Conservation (phyloP, 2,888 invertebrate species). For the Drosophila longiperda region DNA sequence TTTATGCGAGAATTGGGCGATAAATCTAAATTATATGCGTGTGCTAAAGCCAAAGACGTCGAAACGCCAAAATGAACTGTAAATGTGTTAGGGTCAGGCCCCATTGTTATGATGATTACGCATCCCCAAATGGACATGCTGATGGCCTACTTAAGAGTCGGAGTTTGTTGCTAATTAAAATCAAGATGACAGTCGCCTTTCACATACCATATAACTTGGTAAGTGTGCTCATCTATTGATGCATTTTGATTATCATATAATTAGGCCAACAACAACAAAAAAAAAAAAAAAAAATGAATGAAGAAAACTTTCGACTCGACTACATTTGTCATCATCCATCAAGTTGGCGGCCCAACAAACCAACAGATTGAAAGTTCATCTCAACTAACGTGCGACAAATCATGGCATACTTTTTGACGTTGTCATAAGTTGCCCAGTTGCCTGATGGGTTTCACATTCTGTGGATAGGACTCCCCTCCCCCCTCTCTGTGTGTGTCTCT, state of each 20-base stretch:
- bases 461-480: neutral
- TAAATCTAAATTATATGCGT: slow-evolving; percentile 78
- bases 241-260: slow-evolving; percentile 73
- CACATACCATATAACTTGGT: slow-evolving; percentile 9
- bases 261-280: slow-evolving; percentile 41
- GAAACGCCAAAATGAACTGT: slow-evolving; percentile 57
- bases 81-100: slow-evolving; percentile 56
- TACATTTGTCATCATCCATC: slow-evolving; percentile 73
- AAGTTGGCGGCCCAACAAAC: slow-evolving; percentile 11
- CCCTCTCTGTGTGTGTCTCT: no score
- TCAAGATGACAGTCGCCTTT: slow-evolving; percentile 52
- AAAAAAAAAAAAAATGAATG: neutral
- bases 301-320: slow-evolving; percentile 37
- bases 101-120: slow-evolving; percentile 76
- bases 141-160: slow-evolving; percentile 50
- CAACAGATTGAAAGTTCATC: slow-evolving; percentile 32
- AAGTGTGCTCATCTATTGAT: slow-evolving; percentile 44
- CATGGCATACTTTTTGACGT: slow-evolving; percentile 68
- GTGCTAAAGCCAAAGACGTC: slow-evolving; percentile 56
- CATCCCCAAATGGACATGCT: slow-evolving; percentile 12
- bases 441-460: slow-evolving; percentile 36
- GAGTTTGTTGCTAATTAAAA: slow-evolving; percentile 64
- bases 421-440: slow-evolving; percentile 64
- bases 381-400: slow-evolving; percentile 61
- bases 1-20: slow-evolving; percentile 74